Base-by-base conservation (phyloP, 2,888 invertebrate genomes). In the Tinea trinotella region DNA sequence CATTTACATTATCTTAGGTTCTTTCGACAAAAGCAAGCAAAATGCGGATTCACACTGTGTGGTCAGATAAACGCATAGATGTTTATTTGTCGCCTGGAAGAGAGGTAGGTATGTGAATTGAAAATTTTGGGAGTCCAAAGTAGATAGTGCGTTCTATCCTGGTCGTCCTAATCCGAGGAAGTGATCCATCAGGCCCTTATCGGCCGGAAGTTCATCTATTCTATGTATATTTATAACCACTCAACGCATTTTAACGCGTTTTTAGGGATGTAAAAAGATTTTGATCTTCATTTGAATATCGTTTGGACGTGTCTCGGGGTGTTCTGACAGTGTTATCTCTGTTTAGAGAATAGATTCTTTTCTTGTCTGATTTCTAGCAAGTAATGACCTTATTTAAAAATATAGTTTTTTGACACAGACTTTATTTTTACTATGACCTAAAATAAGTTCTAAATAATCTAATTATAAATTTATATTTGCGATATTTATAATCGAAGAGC, bases 101-200 rank as follows among this genome's bases (percentile, higher is more conserved):
- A 40, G 40, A 40, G 15, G 40, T 3, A 40, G 15, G 40, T 3
- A 13, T 40, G 15, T 15, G 10, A 35, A 10, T 4, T 10, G n/a
- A 10, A 35, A 35, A 35, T 3, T 35, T 22, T 35, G 12, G 13
- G 13, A 40, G 40, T 40, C 40, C 40, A 7, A 12, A 15, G 13
- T 13, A 40, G 40, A 40, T 40, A 40, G 40, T 40, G 40, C 40
- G 40, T 2, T 7, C 40, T n/a, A 19, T 10, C 7, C 46, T 12
- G 46, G 15, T 6, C 53, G 50, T 50, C 67, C 65, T 68, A 67
- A 68, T 67, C 67, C 68, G 61, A 64, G 83, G 83, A 83, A 84
- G 73, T 72, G 71, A 84, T 84, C 83, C 75, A 81, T 84, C 83
- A 83, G 73, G 54, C 59, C 64, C 71, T 78, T 82, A 84, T 83